Conservation (phyloP, 1,140 invertebrate species). For the Panagrolaimus sp. region DNA sequence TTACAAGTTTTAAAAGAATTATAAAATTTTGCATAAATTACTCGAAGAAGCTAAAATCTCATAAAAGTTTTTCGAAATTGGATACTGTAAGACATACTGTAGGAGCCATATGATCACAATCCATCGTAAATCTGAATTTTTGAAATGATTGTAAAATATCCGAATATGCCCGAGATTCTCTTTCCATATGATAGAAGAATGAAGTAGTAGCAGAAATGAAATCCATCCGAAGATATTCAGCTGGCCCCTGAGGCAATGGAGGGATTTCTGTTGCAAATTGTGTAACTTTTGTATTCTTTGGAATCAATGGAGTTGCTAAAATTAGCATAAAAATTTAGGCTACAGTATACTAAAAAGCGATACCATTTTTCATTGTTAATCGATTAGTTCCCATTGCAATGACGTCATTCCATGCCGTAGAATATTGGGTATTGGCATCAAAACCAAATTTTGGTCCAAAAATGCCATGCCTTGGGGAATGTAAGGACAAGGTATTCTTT, state of each 20-base stretch:
- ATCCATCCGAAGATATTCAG: neutral
- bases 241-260: neutral
- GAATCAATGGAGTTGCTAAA: neutral
- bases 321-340: no score
- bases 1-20: neutral
- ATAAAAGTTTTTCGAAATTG: no score
- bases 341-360: no score
- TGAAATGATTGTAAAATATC: conserved; percentile 6
- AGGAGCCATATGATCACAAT: neutral
- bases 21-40: conserved; percentile 4
- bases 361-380: no score
- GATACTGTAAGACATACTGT: neutral
- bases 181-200: neutral
- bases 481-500: neutral
- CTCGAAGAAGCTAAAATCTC: neutral
- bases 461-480: neutral
- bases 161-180: neutral
- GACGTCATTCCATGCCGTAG: neutral
- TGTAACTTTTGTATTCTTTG: neutral
- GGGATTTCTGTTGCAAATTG: conserved; percentile 8
- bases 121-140: neutral
- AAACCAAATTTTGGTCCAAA: neutral
- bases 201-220: neutral
- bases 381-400: neutral
- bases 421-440: neutral